Percentiles rank a stretch among this genome's conserved stretches.
Conservation (phyloP, 2,113 vertebrate species). For the Cheirogaleus medius region DNA sequence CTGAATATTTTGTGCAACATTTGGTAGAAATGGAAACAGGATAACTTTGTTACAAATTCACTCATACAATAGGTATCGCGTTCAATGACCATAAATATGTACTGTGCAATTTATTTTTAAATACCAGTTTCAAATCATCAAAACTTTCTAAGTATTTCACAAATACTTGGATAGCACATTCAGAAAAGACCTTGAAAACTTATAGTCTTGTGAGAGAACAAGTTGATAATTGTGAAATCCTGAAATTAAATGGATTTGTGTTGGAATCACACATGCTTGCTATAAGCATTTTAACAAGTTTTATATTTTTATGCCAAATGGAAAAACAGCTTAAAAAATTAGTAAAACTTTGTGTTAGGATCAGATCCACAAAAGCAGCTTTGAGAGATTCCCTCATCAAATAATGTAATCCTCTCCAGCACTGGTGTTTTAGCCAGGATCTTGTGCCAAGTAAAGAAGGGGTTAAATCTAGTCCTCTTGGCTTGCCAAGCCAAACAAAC, state of each 20-base stretch:
- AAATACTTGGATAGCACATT: background rate
- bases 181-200: background rate
- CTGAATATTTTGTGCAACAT: background rate
- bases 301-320: background rate
- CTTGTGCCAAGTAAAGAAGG: slow-evolving; percentile 29
- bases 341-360: background rate
- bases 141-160: slow-evolving; percentile 23
- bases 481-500: background rate
- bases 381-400: background rate
- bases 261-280: background rate
- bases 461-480: slow-evolving; percentile 17
- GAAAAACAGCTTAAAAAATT: background rate
- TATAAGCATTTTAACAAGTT: background rate
- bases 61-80: background rate
- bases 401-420: background rate
- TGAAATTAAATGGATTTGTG: background rate
- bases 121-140: background rate
- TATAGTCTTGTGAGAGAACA: background rate
- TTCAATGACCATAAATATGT: background rate
- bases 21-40: background rate
- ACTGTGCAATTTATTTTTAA: slow-evolving; percentile 8
- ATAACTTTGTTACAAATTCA: background rate
- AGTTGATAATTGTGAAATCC: background rate
- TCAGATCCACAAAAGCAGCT: slow-evolving; percentile 20
- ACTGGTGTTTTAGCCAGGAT: background rate